A percentile compares a stretch with the other conserved stretches of the same genome.
Evolutionary conservation across 1,140 invertebrate genomes (phyloP).

Genomic region (Brachionus paranguensis): DNA sequence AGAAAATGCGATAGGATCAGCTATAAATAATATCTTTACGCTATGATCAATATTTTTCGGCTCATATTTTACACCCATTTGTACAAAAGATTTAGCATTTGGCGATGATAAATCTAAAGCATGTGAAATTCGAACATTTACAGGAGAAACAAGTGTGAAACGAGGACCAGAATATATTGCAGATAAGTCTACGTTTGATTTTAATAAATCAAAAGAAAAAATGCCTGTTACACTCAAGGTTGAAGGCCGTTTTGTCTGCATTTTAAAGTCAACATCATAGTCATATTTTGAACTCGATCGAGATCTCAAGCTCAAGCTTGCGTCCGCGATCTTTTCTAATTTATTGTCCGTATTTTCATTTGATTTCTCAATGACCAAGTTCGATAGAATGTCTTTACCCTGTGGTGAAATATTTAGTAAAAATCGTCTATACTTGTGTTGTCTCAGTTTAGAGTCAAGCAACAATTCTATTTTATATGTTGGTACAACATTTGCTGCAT

Average conservation of each 20-base stretch:
- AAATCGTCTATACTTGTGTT: not conserved
- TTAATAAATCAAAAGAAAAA: not conserved
- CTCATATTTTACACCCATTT: not conserved
- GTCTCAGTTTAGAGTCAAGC: not conserved
- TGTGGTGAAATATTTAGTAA: not conserved
- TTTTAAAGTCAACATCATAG: not conserved
- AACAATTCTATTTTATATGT: not conserved
- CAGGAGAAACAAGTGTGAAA: not conserved
- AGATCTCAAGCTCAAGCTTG: not conserved
- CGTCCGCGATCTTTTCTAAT: not conserved
- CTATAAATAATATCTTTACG: not conserved
- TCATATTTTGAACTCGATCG: not conserved
- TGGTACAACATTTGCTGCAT: not conserved
- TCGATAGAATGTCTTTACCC: not conserved
- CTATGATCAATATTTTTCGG: not conserved
- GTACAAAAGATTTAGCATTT: not conserved
- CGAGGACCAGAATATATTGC: not conserved
- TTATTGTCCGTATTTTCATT: not conserved
- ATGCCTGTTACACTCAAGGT: not conserved
- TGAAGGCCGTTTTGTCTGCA: not conserved
- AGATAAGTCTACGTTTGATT: conserved; percentile 14
- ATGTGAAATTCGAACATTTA: not conserved
- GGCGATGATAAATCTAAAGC: not conserved
- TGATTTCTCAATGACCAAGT: not conserved
- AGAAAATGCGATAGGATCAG: not conserved